A percentile compares a stretch with the other conserved stretches of the same genome.
phyloP scores from a whole-genome alignment of 1,140 invertebrate species.

The Plectrocnemia conspersa region DNA sequence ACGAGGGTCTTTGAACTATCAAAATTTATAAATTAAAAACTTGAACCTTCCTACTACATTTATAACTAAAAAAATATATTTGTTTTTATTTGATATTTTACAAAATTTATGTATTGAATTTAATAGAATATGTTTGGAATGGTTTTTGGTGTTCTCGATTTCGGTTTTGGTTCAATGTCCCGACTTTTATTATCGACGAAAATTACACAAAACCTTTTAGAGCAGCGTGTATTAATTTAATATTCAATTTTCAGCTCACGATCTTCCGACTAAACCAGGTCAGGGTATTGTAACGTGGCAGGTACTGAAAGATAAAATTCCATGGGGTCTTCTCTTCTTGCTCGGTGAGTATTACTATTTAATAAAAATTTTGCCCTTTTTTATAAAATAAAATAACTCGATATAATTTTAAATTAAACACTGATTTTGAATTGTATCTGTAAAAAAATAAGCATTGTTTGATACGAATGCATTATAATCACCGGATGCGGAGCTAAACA shows the following conservation, averaged over 20 bases:
- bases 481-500: too few relatives aligned
- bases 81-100: neutral
- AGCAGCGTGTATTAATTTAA: neutral
- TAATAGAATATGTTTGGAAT: neutral
- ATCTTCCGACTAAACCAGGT: constrained; percentile 57
- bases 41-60: too few relatives aligned
- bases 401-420: too few relatives aligned
- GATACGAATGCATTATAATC: too few relatives aligned
- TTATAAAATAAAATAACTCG: too few relatives aligned
- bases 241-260: constrained; percentile 43
- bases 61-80: neutral
- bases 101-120: neutral
- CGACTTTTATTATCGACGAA: neutral
- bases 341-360: constrained; percentile 55
- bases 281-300: constrained; percentile 73
- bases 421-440: too few relatives aligned
- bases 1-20: too few relatives aligned
- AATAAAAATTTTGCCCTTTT: too few relatives aligned
- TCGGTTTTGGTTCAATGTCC: neutral
- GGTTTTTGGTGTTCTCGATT: neutral
- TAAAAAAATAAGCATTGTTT: too few relatives aligned
- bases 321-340: constrained; percentile 73
- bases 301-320: constrained; percentile 69
- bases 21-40: too few relatives aligned
- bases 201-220: neutral